Conservation (phyloP, 2,797 vertebrate species). For the Thripadectes ignobilis region DNA sequence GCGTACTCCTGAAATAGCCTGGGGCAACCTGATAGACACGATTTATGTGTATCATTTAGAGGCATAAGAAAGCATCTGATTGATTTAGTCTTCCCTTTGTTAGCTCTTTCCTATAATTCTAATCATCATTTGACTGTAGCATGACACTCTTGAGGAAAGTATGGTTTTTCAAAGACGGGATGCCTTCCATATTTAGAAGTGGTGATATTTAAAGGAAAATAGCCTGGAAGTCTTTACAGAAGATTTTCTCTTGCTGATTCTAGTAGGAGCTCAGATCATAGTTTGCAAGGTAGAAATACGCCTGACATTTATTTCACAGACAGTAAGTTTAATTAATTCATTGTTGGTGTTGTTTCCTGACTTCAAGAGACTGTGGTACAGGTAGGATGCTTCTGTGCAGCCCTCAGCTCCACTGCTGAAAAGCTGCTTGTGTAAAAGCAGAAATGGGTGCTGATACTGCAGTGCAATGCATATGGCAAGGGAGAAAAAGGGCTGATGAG, state of each 20-base stretch:
- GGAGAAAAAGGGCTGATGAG: background rate
- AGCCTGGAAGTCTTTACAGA: background rate
- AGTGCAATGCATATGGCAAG: fast-evolving
- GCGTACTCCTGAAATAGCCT: constrained; percentile 21
- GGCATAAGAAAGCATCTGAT: constrained; percentile 12
- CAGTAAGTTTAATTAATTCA: background rate
- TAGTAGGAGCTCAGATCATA: background rate
- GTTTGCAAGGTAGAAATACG: background rate
- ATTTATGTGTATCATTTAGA: constrained; percentile 40
- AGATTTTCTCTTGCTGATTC: background rate
- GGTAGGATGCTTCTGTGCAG: background rate
- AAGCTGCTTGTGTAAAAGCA: background rate
- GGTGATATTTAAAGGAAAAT: background rate
- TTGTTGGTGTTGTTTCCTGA: background rate
- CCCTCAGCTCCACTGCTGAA: background rate
- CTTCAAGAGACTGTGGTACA: background rate
- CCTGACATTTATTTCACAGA: background rate
- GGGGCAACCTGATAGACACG: background rate
- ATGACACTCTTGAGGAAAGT: background rate
- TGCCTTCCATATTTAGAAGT: background rate
- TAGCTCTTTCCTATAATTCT: constrained; percentile 39
- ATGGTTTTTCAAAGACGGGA: background rate
- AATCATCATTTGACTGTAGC: background rate
- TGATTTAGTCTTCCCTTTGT: constrained; percentile 6
- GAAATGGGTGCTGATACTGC: background rate